Percentiles rank a stretch among this genome's conserved stretches.
Conservation (phyloP, 2,888 invertebrate genomes). For the Scotopteryx bipunctaria region DNA sequence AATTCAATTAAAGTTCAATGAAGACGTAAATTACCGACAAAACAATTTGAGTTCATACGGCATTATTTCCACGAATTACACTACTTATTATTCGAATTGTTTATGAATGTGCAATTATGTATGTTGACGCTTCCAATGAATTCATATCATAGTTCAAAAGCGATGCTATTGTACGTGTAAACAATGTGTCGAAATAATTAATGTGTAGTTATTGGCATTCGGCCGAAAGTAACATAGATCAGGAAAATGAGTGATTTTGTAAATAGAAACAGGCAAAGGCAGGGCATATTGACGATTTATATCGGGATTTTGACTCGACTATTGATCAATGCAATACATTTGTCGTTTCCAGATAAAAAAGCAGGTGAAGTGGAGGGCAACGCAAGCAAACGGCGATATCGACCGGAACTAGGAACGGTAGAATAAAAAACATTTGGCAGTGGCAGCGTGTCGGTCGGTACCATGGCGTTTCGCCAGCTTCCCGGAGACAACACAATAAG, state of each 20-base stretch:
- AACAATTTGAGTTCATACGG: conserved; percentile 50
- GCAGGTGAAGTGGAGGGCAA: conserved; percentile 40
- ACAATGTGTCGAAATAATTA: conserved; percentile 29
- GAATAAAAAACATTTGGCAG: conserved; percentile 69
- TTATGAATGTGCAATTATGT: conserved; percentile 40
- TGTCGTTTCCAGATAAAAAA: conserved; percentile 33
- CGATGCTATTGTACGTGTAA: conserved; percentile 20
- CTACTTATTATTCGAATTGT: conserved; percentile 39
- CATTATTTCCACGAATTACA: conserved; percentile 41
- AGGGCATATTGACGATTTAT: conserved; percentile 1
- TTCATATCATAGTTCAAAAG: conserved; percentile 33
- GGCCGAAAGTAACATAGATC: conserved; percentile 18
- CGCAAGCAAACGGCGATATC: conserved; percentile 70
- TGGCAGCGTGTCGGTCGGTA: conserved; percentile 50
- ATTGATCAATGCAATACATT: conserved; percentile 21
- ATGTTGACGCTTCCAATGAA: conserved; percentile 28
- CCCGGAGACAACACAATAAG: conserved; percentile 75
- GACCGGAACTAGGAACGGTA: conserved; percentile 48
- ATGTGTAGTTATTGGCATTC: conserved; percentile 25
- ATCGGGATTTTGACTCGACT: background rate
- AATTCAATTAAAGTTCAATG: conserved; percentile 58
- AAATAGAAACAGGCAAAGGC: background rate
- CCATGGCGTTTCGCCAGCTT: conserved; percentile 69
- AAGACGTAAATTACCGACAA: conserved; percentile 54
- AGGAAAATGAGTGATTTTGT: conserved; percentile 8